These are phyloP conservation scores for Micropterix aruncella DNA, from an alignment of 2,888 invertebrate genomes.

Conservation along the genomic window DNA sequence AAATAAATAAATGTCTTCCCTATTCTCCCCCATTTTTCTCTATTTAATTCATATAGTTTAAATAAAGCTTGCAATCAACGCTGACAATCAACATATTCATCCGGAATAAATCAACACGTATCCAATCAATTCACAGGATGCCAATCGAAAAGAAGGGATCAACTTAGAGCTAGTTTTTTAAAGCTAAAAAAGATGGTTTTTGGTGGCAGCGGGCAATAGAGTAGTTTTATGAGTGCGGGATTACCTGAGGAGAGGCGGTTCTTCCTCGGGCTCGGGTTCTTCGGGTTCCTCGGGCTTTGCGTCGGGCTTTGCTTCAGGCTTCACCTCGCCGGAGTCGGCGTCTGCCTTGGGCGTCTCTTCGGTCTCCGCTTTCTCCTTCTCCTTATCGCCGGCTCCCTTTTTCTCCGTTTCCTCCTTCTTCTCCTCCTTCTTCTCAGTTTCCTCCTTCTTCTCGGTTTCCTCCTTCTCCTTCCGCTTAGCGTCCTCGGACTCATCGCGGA, in stretches of 20 bases:
- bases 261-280: conserved; percentile 5
- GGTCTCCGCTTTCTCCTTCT: conserved; percentile 2
- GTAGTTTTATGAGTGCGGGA: neutral
- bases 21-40: no score
- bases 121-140: no score
- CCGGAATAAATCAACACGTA: no score
- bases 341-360: conserved; percentile 5
- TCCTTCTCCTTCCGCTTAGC: conserved; percentile 8
- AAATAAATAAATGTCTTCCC: no score
- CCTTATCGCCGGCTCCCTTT: conserved; percentile 2
- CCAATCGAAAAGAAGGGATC: no score
- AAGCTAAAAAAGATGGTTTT: neutral
- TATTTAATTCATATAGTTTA: no score
- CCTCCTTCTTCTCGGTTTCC: conserved; percentile 3
- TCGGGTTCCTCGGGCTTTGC: conserved; percentile 5
- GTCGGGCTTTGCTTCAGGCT: neutral
- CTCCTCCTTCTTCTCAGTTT: conserved; percentile 1
- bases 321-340: conserved; percentile 1
- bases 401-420: conserved; percentile 6
- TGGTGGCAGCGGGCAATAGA: neutral
- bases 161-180: neutral
- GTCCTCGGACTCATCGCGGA: conserved; percentile 4
- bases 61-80: no score
- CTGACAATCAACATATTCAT: no score
- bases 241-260: conserved; percentile 2